These are phyloP conservation scores for Apis dorsata DNA, from an alignment of 1,140 invertebrate genomes.

Conservation along the genomic window DNA sequence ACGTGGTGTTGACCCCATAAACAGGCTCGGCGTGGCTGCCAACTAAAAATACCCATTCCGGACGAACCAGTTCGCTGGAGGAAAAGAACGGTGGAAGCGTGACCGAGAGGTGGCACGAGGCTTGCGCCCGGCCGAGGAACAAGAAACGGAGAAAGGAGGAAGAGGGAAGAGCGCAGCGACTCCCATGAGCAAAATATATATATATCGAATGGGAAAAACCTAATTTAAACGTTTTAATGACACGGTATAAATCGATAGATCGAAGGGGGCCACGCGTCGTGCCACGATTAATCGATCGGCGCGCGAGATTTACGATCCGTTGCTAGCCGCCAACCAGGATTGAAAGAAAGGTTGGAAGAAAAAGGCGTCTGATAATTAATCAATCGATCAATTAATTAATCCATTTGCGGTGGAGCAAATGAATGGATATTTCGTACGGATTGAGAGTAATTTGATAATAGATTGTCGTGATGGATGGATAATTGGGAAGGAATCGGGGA, in stretches of 20 bases:
- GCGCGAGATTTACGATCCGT: slow-evolving; percentile 9
- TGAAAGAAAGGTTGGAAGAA: neutral
- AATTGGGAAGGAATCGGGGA: neutral
- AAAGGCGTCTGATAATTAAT: slow-evolving; percentile 4
- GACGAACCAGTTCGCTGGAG: slow-evolving; percentile 63
- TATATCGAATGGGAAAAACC: slow-evolving; percentile 30
- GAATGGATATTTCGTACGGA: neutral
- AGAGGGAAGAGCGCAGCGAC: slow-evolving; percentile 8
- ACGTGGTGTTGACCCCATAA: slow-evolving; percentile 70
- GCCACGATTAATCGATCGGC: slow-evolving; percentile 21
- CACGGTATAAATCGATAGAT: slow-evolving; percentile 56
- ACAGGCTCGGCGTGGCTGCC: slow-evolving; percentile 55
- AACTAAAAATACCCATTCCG: slow-evolving; percentile 67
- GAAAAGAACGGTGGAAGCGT: slow-evolving; percentile 48
- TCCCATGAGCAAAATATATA: neutral
- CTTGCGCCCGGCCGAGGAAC: neutral
- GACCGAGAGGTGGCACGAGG: slow-evolving; percentile 17
- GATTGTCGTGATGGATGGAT: neutral
- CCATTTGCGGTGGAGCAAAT: neutral
- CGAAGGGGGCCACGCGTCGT: slow-evolving; percentile 4
- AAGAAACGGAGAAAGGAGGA: slow-evolving; percentile 17
- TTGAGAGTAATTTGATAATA: too few species aligned
- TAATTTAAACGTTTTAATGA: slow-evolving; percentile 18
- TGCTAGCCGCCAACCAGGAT: too few species aligned
- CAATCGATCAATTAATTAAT: neutral